phyloP scores from a whole-genome alignment of 2,113 vertebrate species.

The Syngnathus floridae region DNA sequence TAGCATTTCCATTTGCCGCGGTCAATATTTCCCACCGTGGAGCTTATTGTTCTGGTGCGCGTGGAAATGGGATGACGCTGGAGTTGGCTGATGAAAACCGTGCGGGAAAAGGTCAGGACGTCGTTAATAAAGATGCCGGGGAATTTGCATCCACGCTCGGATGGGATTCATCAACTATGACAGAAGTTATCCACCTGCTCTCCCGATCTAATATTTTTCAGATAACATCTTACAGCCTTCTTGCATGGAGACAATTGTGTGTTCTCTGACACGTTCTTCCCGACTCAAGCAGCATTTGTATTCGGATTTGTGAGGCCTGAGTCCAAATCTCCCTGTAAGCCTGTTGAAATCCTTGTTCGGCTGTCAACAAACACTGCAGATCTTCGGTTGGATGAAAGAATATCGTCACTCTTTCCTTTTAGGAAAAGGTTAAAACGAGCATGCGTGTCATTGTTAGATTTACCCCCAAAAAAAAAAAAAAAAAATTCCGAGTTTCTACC shows the following conservation, averaged over 20 bases:
- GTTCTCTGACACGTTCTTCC: neutral
- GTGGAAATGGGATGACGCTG: constrained; percentile 40
- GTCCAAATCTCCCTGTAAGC: constrained; percentile 35
- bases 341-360: constrained; percentile 20
- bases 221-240: neutral
- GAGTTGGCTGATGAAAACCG: constrained; percentile 22
- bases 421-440: neutral
- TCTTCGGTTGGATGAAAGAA: neutral
- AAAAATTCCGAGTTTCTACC: neutral
- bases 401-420: neutral
- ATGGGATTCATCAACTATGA: neutral
- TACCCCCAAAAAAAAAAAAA: too few species aligned
- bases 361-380: constrained; percentile 15
- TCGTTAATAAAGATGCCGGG: constrained; percentile 29
- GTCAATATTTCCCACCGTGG: constrained; percentile 49
- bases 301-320: constrained; percentile 28
- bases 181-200: constrained; percentile 1
- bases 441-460: too few species aligned
- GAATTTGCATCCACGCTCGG: constrained; percentile 9
- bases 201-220: neutral
- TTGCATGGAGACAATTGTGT: neutral
- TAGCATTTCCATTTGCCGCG: constrained; percentile 57
- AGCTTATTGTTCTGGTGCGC: constrained; percentile 39
- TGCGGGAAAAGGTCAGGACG: constrained; percentile 12
- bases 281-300: constrained; percentile 8